phyloP scores from a whole-genome alignment of 2,797 vertebrate species.

The Hippopotamyrus pictus region DNA sequence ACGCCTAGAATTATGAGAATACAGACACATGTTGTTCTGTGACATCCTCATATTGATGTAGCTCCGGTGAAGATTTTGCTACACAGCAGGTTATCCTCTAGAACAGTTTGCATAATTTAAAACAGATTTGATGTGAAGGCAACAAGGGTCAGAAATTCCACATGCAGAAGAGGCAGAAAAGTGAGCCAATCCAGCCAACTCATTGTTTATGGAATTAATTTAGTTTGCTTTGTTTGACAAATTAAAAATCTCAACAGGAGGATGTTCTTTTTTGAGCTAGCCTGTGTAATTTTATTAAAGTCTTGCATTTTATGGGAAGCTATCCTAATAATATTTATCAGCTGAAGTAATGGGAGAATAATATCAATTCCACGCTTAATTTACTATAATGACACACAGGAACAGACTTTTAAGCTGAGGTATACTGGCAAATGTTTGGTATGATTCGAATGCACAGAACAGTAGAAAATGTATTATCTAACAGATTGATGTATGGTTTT shows the following conservation, averaged over 20 bases:
- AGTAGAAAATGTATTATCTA: neutral
- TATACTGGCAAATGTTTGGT: neutral
- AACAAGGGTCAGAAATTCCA: conserved; percentile 5
- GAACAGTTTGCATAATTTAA: conserved; percentile 9
- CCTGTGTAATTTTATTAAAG: neutral
- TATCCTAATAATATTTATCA: neutral
- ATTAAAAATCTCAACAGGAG: neutral
- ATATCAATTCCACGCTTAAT: neutral
- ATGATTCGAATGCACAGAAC: neutral
- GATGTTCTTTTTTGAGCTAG: neutral
- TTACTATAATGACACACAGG: neutral
- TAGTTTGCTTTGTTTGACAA: neutral
- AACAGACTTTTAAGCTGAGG: neutral
- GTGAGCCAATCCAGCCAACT: neutral
- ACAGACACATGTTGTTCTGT: conserved; percentile 31
- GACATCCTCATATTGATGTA: conserved; percentile 40
- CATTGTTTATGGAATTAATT: neutral
- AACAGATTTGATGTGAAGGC: neutral
- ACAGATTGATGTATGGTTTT: neutral
- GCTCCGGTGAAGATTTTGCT: conserved; percentile 37
- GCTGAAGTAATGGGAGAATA: neutral
- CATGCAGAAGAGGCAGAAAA: neutral
- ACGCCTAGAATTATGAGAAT: neutral
- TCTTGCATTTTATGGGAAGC: neutral
- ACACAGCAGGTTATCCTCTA: conserved; percentile 35